These are phyloP conservation scores for Decapterus maruadsi DNA, from an alignment of 2,797 vertebrate genomes.

Conservation along the genomic window DNA sequence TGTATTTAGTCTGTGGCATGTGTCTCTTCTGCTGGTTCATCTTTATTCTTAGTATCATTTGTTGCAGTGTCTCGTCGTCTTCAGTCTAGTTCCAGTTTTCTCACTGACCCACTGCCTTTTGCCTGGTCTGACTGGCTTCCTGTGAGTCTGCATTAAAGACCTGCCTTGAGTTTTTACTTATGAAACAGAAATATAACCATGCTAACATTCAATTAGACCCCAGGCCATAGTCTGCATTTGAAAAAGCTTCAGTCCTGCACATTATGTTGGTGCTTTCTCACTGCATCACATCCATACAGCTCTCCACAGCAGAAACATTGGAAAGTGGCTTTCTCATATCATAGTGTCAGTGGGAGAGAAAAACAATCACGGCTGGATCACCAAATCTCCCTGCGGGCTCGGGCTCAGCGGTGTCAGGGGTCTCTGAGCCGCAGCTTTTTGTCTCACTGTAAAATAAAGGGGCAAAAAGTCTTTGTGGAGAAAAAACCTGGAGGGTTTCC, in stretches of 20 bases:
- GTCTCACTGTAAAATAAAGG: slow-evolving; percentile 2
- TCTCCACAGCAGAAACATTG: background rate
- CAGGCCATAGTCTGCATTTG: background rate
- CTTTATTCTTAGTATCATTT: too few species aligned
- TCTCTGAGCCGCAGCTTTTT: slow-evolving; percentile 18
- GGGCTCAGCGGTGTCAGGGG: background rate
- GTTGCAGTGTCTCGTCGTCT: too few species aligned
- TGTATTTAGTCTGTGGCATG: too few species aligned
- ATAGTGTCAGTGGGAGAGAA: background rate
- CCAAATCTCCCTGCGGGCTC: slow-evolving; percentile 8
- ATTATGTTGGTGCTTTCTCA: background rate
- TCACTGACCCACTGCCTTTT: too few species aligned
- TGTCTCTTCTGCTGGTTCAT: too few species aligned
- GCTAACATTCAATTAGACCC: too few species aligned
- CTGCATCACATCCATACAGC: too few species aligned
- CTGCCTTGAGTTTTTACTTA: too few species aligned
- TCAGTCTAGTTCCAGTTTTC: too few species aligned
- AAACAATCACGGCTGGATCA: slow-evolving; percentile 23
- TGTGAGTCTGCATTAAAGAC: too few species aligned
- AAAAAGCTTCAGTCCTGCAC: background rate
- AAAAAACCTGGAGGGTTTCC: slow-evolving; percentile 24
- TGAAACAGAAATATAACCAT: too few species aligned
- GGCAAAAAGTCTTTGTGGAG: slow-evolving; percentile 13
- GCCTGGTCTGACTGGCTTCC: too few species aligned
- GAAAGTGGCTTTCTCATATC: background rate